Conservation (phyloP, 35 echinoderm and acorn worm genomes). For the Ophioderma brevispina region DNA sequence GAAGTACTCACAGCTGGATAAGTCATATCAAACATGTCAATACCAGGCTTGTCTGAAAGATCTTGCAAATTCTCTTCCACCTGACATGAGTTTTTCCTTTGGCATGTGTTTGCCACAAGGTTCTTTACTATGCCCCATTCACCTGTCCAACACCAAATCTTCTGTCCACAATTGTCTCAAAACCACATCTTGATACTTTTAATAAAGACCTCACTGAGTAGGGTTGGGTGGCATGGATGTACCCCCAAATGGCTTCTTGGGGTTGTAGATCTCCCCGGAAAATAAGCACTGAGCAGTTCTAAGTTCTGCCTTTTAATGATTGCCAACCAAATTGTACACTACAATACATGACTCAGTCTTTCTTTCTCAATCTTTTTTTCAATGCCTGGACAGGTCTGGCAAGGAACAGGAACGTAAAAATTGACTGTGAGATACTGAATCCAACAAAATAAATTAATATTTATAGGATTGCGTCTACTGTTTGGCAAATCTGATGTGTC, state of each 20-base stretch:
- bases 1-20: slow-evolving; percentile 81
- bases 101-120: slow-evolving; percentile 58
- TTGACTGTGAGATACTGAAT: slow-evolving; percentile 92
- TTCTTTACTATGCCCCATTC: slow-evolving; percentile 88
- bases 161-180: slow-evolving; percentile 68
- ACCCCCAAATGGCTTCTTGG: slow-evolving; percentile 47
- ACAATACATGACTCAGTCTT: slow-evolving; percentile 42
- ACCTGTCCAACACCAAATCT: slow-evolving; percentile 80
- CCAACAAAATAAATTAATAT: slow-evolving; percentile 74
- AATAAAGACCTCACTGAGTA: slow-evolving; percentile 25
- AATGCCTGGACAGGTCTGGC: slow-evolving; percentile 59
- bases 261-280: slow-evolving; percentile 61
- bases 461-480: slow-evolving; percentile 23
- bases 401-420: slow-evolving; percentile 72
- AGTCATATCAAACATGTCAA: slow-evolving; percentile 65
- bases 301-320: slow-evolving; percentile 84
- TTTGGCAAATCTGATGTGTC: slow-evolving; percentile 5
- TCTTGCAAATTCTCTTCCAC: slow-evolving; percentile 71
- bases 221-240: slow-evolving; percentile 61
- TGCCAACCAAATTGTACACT: slow-evolving; percentile 88
- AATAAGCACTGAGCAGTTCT: slow-evolving; percentile 73
- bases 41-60: slow-evolving; percentile 16
- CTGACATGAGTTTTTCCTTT: slow-evolving; percentile 38
- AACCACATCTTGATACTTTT: slow-evolving; percentile 61
- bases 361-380: slow-evolving; percentile 33